These are phyloP conservation scores for Chydorus sphaericus DNA, from an alignment of 2,888 invertebrate genomes.

Conservation along the genomic window DNA sequence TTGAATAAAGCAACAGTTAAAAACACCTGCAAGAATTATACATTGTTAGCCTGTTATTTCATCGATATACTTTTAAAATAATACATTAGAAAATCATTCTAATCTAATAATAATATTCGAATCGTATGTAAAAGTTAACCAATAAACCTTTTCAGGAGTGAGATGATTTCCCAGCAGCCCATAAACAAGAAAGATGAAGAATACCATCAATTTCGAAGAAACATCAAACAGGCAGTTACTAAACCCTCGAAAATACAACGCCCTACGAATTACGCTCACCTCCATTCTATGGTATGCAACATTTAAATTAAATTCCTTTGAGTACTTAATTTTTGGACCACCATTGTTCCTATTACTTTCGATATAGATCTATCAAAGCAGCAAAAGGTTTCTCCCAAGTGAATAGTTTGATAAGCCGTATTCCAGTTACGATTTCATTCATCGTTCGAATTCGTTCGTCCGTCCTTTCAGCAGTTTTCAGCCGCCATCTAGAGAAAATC, in stretches of 20 bases:
- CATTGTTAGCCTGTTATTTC: no score
- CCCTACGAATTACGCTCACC: constrained; percentile 24
- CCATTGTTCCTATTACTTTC: constrained; percentile 2
- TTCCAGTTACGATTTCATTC: constrained; percentile 38
- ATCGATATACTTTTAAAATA: no score
- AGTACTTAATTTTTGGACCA: no score
- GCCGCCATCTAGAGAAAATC: constrained; percentile 27
- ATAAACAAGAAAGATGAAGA: constrained; percentile 29
- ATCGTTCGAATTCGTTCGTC: constrained; percentile 37
- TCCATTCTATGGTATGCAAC: constrained; percentile 30
- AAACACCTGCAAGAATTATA: constrained; percentile 44
- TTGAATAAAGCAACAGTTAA: constrained; percentile 82
- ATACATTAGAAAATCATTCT: no score
- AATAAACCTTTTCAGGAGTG: constrained; percentile 25
- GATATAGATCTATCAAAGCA: constrained; percentile 18
- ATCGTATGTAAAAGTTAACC: no score
- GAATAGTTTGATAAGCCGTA: constrained; percentile 40
- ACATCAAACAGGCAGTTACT: constrained; percentile 32
- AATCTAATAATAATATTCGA: no score
- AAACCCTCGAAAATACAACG: constrained; percentile 26
- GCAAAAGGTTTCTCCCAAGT: constrained; percentile 39
- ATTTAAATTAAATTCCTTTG: neutral
- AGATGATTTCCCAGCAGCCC: constrained; percentile 26
- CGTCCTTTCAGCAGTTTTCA: constrained; percentile 32
- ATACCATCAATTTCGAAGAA: constrained; percentile 31